A percentile compares a stretch with the other conserved stretches of the same genome.
These are phyloP conservation scores for Pangasius krempfi DNA, from an alignment of 2,797 vertebrate genomes.

Conservation along the genomic window DNA sequence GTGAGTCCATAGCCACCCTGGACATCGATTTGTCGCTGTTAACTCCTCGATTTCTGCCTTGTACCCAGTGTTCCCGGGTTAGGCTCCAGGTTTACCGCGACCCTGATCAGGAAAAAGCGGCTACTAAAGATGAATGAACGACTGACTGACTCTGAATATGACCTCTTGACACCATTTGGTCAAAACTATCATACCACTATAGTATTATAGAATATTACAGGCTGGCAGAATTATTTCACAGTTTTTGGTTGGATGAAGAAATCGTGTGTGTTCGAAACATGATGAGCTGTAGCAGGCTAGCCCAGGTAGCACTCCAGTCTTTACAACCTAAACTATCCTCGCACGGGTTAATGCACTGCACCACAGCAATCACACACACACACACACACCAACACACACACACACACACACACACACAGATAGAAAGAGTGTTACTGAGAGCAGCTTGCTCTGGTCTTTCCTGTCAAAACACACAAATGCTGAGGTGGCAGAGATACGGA, in stretches of 20 bases:
- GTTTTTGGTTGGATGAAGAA: not conserved
- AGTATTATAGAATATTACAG: not conserved
- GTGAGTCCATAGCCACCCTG: too few relatives aligned
- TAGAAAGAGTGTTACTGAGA: conserved; percentile 60
- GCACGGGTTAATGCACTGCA: not conserved
- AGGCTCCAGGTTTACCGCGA: too few relatives aligned
- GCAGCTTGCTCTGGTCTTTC: conserved; percentile 76
- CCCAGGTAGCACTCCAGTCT: not conserved
- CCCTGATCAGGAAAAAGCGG: not conserved
- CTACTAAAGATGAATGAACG: not conserved
- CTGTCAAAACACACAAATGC: conserved; percentile 79
- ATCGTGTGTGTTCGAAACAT: not conserved
- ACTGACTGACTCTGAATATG: too few relatives aligned
- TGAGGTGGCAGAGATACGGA: conserved; percentile 75
- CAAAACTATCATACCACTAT: not conserved
- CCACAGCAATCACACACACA: not conserved
- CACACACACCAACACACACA: conserved; percentile 13
- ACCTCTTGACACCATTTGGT: not conserved
- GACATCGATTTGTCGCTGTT: too few relatives aligned
- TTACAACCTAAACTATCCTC: not conserved
- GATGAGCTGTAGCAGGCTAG: not conserved
- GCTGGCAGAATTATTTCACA: not conserved
- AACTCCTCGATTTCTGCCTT: not conserved
- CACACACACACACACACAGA: not conserved
- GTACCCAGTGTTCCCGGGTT: not conserved